Percentiles rank a stretch among this genome's conserved stretches.
phyloP scores from a whole-genome alignment of 2,888 invertebrate genomes.

The Aproaerema taeniolella region DNA sequence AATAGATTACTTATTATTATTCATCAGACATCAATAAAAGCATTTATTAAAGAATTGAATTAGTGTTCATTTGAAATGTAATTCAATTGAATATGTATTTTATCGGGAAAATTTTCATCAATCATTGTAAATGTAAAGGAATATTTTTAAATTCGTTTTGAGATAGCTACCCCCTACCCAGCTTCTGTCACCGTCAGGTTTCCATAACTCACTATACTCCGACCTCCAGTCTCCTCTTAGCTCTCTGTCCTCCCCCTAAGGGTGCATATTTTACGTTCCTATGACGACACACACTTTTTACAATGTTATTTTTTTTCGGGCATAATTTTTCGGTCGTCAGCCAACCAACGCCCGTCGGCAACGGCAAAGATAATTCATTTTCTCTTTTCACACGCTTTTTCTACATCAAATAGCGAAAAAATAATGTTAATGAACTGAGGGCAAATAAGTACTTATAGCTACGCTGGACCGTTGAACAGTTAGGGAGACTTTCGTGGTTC shows the following conservation, averaged over 20 bases:
- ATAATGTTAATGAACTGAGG: constrained; percentile 2
- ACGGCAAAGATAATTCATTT: constrained; percentile 7
- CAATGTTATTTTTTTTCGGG: constrained; percentile 23
- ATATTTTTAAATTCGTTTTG: too few relatives aligned
- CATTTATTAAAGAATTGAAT: too few relatives aligned
- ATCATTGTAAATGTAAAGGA: too few relatives aligned
- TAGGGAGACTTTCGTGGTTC: neutral
- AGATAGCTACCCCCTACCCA: too few relatives aligned
- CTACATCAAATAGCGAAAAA: constrained; percentile 2
- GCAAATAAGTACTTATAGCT: too few relatives aligned
- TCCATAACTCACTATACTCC: constrained; percentile 8
- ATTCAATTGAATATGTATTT: too few relatives aligned
- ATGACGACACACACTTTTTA: constrained; percentile 28
- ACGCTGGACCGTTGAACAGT: neutral
- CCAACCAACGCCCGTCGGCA: constrained; percentile 16
- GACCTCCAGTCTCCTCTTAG: constrained; percentile 12
- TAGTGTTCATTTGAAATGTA: too few relatives aligned
- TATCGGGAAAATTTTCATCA: too few relatives aligned
- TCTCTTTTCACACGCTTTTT: constrained; percentile 1
- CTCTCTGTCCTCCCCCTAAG: constrained; percentile 29
- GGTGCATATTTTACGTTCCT: constrained; percentile 35
- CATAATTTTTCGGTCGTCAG: constrained; percentile 30
- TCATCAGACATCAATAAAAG: too few relatives aligned
- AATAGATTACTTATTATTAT: too few relatives aligned
- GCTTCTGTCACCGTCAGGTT: constrained; percentile 11